A percentile compares a stretch with the other conserved stretches of the same genome.
phyloP scores from a whole-genome alignment of 2,888 invertebrate genomes.

The Sepioteuthis lessoniana region DNA sequence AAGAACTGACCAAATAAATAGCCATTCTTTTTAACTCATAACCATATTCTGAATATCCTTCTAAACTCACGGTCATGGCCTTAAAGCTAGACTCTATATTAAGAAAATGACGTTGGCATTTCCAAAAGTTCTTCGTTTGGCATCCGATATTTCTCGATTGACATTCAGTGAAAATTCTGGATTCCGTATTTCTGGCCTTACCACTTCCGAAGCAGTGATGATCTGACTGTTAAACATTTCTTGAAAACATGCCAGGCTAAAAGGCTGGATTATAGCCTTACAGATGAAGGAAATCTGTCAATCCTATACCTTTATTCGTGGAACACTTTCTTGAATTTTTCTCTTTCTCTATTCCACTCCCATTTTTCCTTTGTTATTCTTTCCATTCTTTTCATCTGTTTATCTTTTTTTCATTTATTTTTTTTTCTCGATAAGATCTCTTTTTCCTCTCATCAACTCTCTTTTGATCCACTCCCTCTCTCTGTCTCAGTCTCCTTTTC shows the following conservation, averaged over 20 bases:
- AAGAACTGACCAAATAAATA: not conserved
- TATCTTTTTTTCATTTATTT: not conserved
- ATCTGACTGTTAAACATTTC: not conserved
- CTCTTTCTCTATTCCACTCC: not conserved
- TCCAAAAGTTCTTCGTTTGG: not conserved
- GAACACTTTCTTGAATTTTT: not conserved
- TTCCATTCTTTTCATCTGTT: not conserved
- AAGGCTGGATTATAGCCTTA: not conserved
- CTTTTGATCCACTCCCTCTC: not conserved
- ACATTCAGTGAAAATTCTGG: not conserved
- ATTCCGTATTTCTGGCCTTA: not conserved
- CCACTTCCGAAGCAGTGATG: not conserved
- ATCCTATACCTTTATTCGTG: not conserved
- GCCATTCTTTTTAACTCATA: not conserved
- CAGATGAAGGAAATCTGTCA: not conserved
- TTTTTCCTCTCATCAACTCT: not conserved
- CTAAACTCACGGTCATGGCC: not conserved
- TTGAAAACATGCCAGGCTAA: not conserved
- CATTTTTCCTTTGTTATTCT: not conserved
- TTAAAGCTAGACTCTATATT: not conserved
- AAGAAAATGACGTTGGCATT: not conserved
- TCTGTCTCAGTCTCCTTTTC: not conserved
- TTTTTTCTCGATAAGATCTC: not conserved
- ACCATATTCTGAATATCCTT: not conserved
- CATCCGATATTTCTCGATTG: not conserved